Evolutionary conservation across 2,797 vertebrate species (phyloP).

Genomic region (Anas acuta): DNA sequence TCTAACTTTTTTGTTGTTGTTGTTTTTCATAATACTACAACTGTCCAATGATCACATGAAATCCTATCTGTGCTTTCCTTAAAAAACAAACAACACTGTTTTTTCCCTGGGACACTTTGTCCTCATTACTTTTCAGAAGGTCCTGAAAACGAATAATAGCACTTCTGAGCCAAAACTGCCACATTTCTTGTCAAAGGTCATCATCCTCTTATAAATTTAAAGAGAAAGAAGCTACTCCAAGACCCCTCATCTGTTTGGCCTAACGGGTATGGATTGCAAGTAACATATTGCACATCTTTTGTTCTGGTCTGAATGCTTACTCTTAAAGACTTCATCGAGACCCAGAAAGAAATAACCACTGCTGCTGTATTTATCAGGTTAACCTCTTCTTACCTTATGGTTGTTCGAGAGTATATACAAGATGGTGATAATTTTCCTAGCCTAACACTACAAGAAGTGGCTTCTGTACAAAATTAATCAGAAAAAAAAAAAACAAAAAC

Average conservation of each 20-base stretch:
- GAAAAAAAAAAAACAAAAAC: not conserved
- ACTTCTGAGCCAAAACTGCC: not conserved
- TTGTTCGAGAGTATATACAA: not conserved
- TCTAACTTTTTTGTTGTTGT: not conserved
- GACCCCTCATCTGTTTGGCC: not conserved
- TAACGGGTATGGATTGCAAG: not conserved
- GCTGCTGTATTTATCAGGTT: not conserved
- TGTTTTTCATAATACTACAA: not conserved
- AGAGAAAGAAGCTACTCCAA: not conserved
- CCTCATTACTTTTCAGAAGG: not conserved
- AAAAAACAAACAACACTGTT: not conserved
- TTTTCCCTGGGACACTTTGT: not conserved
- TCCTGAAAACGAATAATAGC: not conserved
- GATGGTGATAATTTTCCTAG: not conserved
- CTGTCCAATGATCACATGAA: not conserved
- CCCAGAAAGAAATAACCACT: not conserved
- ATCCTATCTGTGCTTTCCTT: not conserved
- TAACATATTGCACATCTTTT: not conserved
- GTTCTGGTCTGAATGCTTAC: not conserved
- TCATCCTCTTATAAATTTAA: not conserved
- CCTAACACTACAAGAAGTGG: not conserved
- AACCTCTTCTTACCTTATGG: not conserved
- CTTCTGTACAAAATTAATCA: not conserved
- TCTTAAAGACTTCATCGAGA: not conserved
- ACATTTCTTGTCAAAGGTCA: not conserved